Base-by-base conservation (phyloP, 2,797 vertebrate genomes). In the Fratercula arctica region DNA sequence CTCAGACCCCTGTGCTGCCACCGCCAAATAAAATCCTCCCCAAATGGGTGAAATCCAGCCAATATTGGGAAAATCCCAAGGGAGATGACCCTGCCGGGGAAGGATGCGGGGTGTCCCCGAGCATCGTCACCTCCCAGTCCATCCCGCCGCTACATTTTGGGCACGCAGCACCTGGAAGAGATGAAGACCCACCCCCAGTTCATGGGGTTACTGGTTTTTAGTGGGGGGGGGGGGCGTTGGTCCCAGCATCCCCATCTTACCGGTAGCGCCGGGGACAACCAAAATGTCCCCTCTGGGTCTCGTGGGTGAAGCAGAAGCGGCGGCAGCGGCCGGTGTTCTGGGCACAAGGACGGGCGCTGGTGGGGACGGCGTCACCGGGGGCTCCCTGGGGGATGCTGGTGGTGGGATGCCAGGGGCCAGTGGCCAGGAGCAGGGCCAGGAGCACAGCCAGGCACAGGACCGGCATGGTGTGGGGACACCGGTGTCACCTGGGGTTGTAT, bases 241-340 rank as follows among this genome's bases (percentile, higher is more conserved):
- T 39, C 29, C 41, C 3, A 0, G 19, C 9, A 4, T 24, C 37
- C 33, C 59, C 1, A 0, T 35, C 46, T 90, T 94, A 98, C 98
- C 97, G 97, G 97, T 98, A 98, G 98, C 97, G 96, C 17, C 97
- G 96, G 72, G 98, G 98, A 90, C 98, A 98, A 37, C 97, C 98
- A 5, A 98, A 98, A 96, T 98, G 98, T 77, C 98, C 97, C 16
- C 97, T 54, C 5, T 96, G 97, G 84, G 98, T 98, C 96, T 98
- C 98, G 46, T 98, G 98, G 73, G 98, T 91, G 93, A 98, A 97
- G 89, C 98, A 98, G 97, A 98, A 98, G 95, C 97, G 97, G 74
- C 96, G 97, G 97, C 98, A 98, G 97, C 97, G 97, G 97, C 98
- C 98, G 97, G 97, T 98, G 93, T 97, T 97, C 59, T 98, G 66